These are phyloP conservation scores for Timema cristinae DNA, from an alignment of 2,888 invertebrate species.

Conservation along the genomic window DNA sequence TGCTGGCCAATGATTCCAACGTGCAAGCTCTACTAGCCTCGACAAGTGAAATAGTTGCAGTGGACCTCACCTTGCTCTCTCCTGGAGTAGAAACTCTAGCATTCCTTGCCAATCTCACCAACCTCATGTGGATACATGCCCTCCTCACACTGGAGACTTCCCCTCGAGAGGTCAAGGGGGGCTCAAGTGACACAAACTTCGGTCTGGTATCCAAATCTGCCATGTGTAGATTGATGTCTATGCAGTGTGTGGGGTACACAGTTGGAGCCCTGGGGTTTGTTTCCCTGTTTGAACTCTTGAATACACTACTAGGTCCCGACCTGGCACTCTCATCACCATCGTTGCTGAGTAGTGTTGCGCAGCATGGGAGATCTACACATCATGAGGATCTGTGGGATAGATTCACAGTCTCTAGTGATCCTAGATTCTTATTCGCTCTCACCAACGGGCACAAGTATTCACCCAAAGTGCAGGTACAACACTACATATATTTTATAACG, in stretches of 20 bases:
- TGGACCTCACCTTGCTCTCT: conserved; percentile 42
- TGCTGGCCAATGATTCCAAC: conserved; percentile 29
- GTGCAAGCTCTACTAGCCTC: conserved; percentile 38
- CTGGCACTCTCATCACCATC: conserved; percentile 7
- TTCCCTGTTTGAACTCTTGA: conserved; percentile 40
- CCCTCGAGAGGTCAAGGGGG: too few species aligned
- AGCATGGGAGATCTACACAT: background rate
- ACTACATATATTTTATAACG: too few species aligned
- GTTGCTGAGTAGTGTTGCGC: background rate
- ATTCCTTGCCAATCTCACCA: conserved; percentile 44
- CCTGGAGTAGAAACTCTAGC: conserved; percentile 42
- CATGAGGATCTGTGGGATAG: background rate
- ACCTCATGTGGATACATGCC: conserved; percentile 44
- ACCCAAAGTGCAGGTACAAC: conserved; percentile 36
- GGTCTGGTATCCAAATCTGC: conserved; percentile 29
- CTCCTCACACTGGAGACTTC: conserved; percentile 31
- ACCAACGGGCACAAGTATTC: conserved; percentile 23
- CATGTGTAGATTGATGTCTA: conserved; percentile 22
- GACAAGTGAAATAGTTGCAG: conserved; percentile 36
- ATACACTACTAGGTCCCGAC: conserved; percentile 41
- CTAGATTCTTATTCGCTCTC: conserved; percentile 25
- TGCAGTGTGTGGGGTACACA: conserved; percentile 41
- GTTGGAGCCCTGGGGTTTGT: conserved; percentile 44
- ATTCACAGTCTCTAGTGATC: conserved; percentile 18
- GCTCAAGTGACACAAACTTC: background rate